These are phyloP conservation scores for Tetramorium bicarinatum DNA, from an alignment of 2,888 invertebrate species.

Conservation along the genomic window DNA sequence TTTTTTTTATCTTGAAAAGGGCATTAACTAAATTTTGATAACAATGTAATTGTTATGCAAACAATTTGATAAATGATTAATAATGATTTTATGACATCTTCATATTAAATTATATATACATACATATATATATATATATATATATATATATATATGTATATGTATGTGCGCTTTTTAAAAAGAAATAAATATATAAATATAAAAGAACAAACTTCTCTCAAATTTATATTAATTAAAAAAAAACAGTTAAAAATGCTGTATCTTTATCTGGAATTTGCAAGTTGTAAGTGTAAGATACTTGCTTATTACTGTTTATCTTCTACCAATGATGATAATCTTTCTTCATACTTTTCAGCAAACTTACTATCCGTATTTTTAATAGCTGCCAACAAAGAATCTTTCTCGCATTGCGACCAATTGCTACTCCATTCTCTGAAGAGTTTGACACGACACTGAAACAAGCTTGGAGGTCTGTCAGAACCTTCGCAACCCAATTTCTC, in stretches of 20 bases:
- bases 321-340: conserved; percentile 74
- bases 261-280: neutral
- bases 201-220: neutral
- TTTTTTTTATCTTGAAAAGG: neutral
- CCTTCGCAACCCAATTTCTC: conserved; percentile 90
- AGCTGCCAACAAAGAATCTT: conserved; percentile 90
- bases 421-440: conserved; percentile 94
- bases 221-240: conserved; percentile 10
- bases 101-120: neutral
- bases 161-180: neutral
- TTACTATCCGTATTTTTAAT: conserved; percentile 91
- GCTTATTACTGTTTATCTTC: conserved; percentile 58
- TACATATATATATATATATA: neutral
- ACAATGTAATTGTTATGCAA: neutral
- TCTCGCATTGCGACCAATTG: conserved; percentile 92
- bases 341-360: conserved; percentile 90
- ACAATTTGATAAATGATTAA: neutral
- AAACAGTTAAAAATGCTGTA: neutral
- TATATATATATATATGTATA: neutral
- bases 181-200: conserved; percentile 37
- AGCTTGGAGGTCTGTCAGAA: conserved; percentile 90
- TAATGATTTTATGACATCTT: neutral
- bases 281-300: neutral
- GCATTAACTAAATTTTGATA: neutral
- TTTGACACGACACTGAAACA: conserved; percentile 95